Conservation (phyloP, 2,113 vertebrate species). For the Microcebus lehilahytsara region DNA sequence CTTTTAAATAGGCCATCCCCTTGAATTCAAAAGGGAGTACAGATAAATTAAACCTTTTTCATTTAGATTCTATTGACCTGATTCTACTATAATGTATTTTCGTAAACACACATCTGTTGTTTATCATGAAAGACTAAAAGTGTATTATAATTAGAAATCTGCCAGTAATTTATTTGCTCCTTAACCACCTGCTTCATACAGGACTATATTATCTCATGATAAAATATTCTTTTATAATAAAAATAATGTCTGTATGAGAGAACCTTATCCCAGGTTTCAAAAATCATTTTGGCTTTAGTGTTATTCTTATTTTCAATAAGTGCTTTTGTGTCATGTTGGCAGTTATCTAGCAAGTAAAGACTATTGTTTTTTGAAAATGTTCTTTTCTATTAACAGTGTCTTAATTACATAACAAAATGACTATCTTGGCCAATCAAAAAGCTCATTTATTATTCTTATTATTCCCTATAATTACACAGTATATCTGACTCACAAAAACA, state of each 20-base stretch:
- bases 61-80: conserved; percentile 74
- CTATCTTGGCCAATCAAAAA: neutral
- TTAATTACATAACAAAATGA: neutral
- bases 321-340: neutral
- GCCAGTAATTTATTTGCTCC: conserved; percentile 70
- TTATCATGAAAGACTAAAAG: conserved; percentile 68
- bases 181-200: conserved; percentile 73
- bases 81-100: conserved; percentile 73
- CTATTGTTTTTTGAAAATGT: neutral
- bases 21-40: conserved; percentile 57
- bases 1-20: conserved; percentile 59
- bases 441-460: neutral
- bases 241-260: neutral
- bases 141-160: conserved; percentile 77
- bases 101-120: conserved; percentile 78
- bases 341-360: neutral
- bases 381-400: neutral
- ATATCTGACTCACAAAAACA: neutral
- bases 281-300: neutral
- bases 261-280: neutral
- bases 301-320: neutral
- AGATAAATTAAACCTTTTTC: conserved; percentile 67
- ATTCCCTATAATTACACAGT: neutral
- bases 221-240: conserved; percentile 52
- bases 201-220: conserved; percentile 33